Conservation (phyloP, 2,797 vertebrate genomes). For the Diplodus puntazzo region DNA sequence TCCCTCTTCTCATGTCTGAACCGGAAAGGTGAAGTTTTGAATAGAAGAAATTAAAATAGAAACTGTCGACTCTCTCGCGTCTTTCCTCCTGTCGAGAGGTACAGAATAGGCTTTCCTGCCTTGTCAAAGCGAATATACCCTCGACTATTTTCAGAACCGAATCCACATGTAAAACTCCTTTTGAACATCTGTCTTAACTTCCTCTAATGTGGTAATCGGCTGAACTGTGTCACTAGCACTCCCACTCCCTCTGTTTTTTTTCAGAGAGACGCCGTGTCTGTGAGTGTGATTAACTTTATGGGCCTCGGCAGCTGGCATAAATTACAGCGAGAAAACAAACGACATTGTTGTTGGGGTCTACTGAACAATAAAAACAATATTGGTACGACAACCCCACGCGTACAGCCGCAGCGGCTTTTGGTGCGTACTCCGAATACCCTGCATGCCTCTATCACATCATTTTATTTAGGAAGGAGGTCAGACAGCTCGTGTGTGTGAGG, state of each 20-base stretch:
- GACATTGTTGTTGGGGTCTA: background rate
- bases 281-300: constrained; percentile 16
- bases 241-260: background rate
- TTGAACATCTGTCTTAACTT: constrained; percentile 49
- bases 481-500: constrained; percentile 22
- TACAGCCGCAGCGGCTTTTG: background rate
- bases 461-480: constrained; percentile 5
- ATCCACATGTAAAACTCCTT: constrained; percentile 30
- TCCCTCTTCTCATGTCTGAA: constrained; percentile 1
- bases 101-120: background rate
- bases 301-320: constrained; percentile 15
- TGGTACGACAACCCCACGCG: constrained; percentile 11
- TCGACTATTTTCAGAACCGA: constrained; percentile 10
- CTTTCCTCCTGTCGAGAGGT: background rate
- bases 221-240: background rate
- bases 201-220: constrained; percentile 35
- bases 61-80: background rate
- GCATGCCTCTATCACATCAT: background rate
- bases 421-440: background rate
- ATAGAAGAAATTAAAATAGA: constrained; percentile 10
- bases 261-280: background rate
- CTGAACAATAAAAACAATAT: background rate
- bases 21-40: background rate
- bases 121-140: background rate
- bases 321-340: constrained; percentile 27